phyloP scores from a whole-genome alignment of 2,113 vertebrate species.

The Proterorhinus semilunaris region DNA sequence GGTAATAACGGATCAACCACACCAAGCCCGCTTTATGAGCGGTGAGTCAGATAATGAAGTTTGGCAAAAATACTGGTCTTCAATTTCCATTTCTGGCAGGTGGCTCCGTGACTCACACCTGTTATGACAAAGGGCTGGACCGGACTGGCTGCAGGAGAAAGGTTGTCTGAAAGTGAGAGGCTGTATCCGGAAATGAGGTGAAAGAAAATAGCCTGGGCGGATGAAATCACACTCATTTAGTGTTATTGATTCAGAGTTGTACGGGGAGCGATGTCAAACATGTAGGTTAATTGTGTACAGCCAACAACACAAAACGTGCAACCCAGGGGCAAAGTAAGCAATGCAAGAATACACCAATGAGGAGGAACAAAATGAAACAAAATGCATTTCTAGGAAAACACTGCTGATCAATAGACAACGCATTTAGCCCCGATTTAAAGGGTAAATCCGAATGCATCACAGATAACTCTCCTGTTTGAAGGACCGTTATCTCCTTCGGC shows the following conservation, averaged over 20 bases:
- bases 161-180: background rate
- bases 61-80: background rate
- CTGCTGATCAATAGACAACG: too few relatives aligned
- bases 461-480: too few relatives aligned
- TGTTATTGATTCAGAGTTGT: conserved; percentile 1
- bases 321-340: background rate
- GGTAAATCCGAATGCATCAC: too few relatives aligned
- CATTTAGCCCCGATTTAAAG: too few relatives aligned
- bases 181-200: conserved; percentile 1
- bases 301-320: background rate
- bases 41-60: background rate
- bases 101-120: background rate
- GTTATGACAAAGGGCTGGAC: background rate
- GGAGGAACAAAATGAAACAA: background rate
- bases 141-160: background rate
- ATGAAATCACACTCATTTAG: conserved; percentile 5
- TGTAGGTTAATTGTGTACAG: conserved; percentile 2
- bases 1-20: background rate
- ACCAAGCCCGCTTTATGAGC: too few relatives aligned
- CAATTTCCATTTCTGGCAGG: background rate
- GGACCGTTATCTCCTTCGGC: too few relatives aligned
- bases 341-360: background rate
- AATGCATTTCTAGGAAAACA: background rate
- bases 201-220: conserved; percentile 1
- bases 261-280: conserved; percentile 2